Evolutionary conservation across 2,113 vertebrate species (phyloP), one percentile per base, ranked within the genome.

Genomic region (Orycteropus afer): DNA sequence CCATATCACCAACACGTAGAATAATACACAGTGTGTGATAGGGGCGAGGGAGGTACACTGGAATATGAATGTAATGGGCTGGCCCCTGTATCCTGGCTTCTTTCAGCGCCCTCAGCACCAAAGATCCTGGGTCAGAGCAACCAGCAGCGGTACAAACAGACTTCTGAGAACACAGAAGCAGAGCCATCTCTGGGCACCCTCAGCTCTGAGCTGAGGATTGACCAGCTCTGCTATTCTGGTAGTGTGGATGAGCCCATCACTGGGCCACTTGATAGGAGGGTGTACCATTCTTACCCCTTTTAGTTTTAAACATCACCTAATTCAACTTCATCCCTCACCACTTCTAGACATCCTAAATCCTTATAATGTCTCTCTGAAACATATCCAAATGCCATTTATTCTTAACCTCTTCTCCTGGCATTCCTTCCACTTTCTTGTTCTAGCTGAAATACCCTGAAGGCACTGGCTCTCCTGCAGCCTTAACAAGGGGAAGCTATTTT

Each of bases 181-280:
- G 7, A 76, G 27, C 55, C 59, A 88, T 37, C 22, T 69, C 17
- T 59, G 45, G 0, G 12, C 7, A 17, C 53, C 45, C 57, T 80
- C 23, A 61, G 51, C n/a, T 80, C 22, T 57, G 67, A 65, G 15
- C 34, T 42, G 15, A 49, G 73, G 13, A 42, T 37, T 2, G 1
- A 6, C 7, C 25, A 25, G 9, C n/a, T 29, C 27, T 51, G 34
- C 74, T n/a, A 5, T 3, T 53, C 37, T 45, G 74, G 42, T 76
- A 8, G 69, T 0, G 2, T 3, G 49, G 14, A n/a, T 13, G n/a
- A 85, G 17, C 7, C 22, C 8, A 14, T 37, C 78, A 37, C 12
- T 0, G 5, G 17, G 25, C n/a, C 57, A 55, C 67, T 63, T 3
- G 3, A 23, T 3, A 45, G 8, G 25, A 25, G 20, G 45, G 27